A percentile compares a stretch with the other conserved stretches of the same genome.
phyloP scores from a whole-genome alignment of 2,797 vertebrate genomes.

The Passerculus sandwichensis region DNA sequence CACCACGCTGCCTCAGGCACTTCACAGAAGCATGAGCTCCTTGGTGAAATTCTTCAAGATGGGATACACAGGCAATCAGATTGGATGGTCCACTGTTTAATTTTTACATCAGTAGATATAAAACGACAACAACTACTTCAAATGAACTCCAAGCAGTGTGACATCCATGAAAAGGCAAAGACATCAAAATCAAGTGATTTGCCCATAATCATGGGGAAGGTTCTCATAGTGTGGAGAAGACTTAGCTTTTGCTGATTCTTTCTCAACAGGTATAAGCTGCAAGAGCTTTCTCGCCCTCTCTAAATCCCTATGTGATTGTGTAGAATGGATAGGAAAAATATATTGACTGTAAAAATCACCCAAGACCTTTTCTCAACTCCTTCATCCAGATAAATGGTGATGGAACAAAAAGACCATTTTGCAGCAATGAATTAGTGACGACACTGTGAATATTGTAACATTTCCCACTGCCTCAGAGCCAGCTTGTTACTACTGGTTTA shows the following conservation, averaged over 20 bases:
- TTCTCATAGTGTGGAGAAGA: background rate
- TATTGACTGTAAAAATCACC: background rate
- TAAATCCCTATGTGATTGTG: background rate
- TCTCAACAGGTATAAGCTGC: background rate
- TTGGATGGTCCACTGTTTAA: background rate
- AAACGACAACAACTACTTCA: background rate
- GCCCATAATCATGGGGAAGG: background rate
- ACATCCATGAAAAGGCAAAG: background rate
- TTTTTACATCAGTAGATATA: background rate
- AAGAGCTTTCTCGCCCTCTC: background rate
- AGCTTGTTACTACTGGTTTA: background rate
- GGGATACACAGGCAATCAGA: background rate
- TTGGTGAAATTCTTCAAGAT: background rate
- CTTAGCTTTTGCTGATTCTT: background rate
- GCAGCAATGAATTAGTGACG: background rate
- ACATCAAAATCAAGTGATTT: background rate
- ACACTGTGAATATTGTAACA: background rate
- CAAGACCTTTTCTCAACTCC: background rate
- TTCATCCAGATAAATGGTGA: background rate
- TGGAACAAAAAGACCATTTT: background rate
- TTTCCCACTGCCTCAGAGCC: background rate
- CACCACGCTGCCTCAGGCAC: background rate
- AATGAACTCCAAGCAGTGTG: background rate
- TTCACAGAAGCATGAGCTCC: background rate
- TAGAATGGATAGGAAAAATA: background rate